These are phyloP conservation scores for Eilema griseolum DNA, from an alignment of 2,888 invertebrate genomes.

Conservation along the genomic window DNA sequence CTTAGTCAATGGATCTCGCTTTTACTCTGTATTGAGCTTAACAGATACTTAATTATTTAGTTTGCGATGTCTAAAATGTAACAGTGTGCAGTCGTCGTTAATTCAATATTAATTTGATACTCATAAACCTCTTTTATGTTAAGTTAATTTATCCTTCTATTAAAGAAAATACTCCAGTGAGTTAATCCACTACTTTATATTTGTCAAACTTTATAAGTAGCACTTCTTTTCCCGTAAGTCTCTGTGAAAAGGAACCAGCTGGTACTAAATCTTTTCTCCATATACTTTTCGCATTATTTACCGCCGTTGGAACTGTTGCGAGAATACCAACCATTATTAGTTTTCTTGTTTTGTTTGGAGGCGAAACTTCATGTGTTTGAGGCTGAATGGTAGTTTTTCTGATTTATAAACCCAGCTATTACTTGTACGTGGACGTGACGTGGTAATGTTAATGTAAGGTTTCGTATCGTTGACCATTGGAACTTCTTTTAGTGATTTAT, in stretches of 20 bases:
- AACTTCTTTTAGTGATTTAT: constrained; percentile 22
- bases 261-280: constrained; percentile 45
- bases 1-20: not conserved
- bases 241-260: constrained; percentile 25
- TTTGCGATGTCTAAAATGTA: not conserved
- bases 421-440: constrained; percentile 44
- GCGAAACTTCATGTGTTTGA: constrained; percentile 50
- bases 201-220: constrained; percentile 16
- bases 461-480: constrained; percentile 25
- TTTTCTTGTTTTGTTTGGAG: constrained; percentile 66
- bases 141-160: not conserved
- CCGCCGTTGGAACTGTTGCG: constrained; percentile 48
- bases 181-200: constrained; percentile 9
- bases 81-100: not conserved
- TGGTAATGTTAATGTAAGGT: constrained; percentile 37
- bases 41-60: not conserved
- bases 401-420: constrained; percentile 57
- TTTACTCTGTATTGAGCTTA: too few relatives aligned
- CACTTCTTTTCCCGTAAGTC: constrained; percentile 21
- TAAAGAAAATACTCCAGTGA: not conserved
- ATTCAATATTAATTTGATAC: not conserved
- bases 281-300: constrained; percentile 61
- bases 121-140: not conserved
- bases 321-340: constrained; percentile 68
- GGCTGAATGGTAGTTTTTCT: constrained; percentile 52